Percentiles rank a stretch among this genome's conserved stretches.
phyloP scores from a whole-genome alignment of 2,888 invertebrate species.

The Lepidonotus clava region DNA sequence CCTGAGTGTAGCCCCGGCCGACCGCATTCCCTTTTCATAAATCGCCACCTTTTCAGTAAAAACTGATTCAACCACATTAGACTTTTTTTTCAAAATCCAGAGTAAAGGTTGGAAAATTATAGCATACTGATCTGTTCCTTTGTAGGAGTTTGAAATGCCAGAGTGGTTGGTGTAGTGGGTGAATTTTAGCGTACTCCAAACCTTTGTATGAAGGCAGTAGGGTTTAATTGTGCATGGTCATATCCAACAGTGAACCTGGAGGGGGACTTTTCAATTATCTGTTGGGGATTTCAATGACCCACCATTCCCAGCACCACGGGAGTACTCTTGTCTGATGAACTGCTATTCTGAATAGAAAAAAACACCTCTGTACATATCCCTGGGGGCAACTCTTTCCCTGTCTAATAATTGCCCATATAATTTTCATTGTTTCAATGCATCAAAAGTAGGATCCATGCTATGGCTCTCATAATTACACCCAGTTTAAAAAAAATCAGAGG shows the following conservation, averaged over 20 bases:
- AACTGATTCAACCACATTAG: not conserved
- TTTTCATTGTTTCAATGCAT: too few species aligned
- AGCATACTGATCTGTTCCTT: not conserved
- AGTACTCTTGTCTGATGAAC: too few species aligned
- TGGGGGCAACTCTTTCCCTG: too few species aligned
- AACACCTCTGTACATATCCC: too few species aligned
- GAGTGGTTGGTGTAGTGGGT: not conserved
- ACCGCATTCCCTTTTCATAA: not conserved
- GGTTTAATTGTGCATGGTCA: conserved; percentile 18
- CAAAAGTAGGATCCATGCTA: too few species aligned
- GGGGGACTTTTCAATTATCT: not conserved
- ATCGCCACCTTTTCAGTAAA: not conserved
- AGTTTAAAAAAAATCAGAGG: not conserved
- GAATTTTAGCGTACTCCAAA: not conserved
- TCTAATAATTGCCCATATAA: too few species aligned
- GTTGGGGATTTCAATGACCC: not conserved
- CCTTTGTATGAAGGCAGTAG: not conserved
- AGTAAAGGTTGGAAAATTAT: not conserved
- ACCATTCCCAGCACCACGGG: not conserved
- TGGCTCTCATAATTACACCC: not conserved
- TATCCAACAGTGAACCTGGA: not conserved
- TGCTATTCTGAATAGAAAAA: too few species aligned
- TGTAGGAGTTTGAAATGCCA: not conserved
- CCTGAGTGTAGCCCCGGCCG: not conserved
- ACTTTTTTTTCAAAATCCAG: not conserved